Evolutionary conservation across 2,888 invertebrate genomes (phyloP).

Genomic region (Camptogramma bilineatum): DNA sequence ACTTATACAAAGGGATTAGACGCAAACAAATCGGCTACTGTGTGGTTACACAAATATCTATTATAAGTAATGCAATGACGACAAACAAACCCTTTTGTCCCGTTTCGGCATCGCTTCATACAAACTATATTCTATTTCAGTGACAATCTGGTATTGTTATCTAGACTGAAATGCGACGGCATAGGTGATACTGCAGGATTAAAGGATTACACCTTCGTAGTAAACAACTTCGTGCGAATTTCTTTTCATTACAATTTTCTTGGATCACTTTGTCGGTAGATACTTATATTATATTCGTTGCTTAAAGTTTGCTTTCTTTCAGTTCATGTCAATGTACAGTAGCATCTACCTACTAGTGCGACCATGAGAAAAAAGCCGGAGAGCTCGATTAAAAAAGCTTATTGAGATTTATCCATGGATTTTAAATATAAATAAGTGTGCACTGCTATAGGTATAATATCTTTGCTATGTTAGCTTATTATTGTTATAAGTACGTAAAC

Average conservation of each 20-base stretch:
- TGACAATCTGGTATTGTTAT: constrained; percentile 72
- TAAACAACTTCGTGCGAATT: constrained; percentile 70
- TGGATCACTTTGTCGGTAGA: constrained; percentile 41
- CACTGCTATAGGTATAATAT: too few species aligned
- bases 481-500: neutral
- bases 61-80: constrained; percentile 64
- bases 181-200: constrained; percentile 77
- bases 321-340: neutral
- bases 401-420: too few species aligned
- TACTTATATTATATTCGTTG: neutral
- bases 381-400: too few species aligned
- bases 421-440: too few species aligned
- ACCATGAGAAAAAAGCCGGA: too few species aligned
- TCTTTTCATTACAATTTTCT: constrained; percentile 59
- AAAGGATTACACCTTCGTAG: constrained; percentile 70
- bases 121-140: constrained; percentile 63
- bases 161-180: constrained; percentile 57
- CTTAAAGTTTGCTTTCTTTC: constrained; percentile 21
- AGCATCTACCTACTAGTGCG: neutral
- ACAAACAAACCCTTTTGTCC: constrained; percentile 79
- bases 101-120: constrained; percentile 56
- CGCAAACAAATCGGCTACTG: constrained; percentile 76
- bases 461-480: neutral
- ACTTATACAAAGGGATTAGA: constrained; percentile 81
- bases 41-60: constrained; percentile 73